A percentile compares a stretch with the other conserved stretches of the same genome.
Conservation (phyloP, 2,113 vertebrate genomes). For the Nansenia antarctica region DNA sequence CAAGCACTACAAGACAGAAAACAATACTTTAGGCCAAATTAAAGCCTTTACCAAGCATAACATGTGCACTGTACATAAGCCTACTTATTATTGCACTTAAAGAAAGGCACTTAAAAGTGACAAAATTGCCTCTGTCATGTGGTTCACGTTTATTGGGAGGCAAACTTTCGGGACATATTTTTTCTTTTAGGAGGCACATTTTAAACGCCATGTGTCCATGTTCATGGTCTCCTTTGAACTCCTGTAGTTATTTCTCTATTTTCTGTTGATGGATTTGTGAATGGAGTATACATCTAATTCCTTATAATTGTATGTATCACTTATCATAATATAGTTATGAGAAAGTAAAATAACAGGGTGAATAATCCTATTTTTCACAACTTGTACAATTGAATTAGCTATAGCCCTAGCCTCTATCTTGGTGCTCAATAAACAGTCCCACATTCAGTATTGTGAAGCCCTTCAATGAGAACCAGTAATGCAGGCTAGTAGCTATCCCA, state of each 20-base stretch:
- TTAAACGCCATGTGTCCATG: too few species aligned
- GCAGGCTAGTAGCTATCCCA: slow-evolving; percentile 21
- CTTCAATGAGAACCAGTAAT: slow-evolving; percentile 21
- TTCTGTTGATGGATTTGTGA: too few species aligned
- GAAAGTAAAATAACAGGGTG: too few species aligned
- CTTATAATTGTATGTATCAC: too few species aligned
- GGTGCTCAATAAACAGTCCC: too few species aligned
- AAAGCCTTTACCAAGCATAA: slow-evolving; percentile 31
- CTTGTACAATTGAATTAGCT: neutral
- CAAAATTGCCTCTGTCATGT: slow-evolving; percentile 15
- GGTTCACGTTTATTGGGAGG: neutral
- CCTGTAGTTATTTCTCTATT: too few species aligned
- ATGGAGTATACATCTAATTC: too few species aligned
- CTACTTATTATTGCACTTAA: too few species aligned
- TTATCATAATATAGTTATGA: too few species aligned
- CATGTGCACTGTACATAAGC: neutral
- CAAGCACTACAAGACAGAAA: slow-evolving; percentile 21
- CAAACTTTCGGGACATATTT: neutral
- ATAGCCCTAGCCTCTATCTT: too few species aligned
- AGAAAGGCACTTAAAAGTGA: slow-evolving; percentile 17
- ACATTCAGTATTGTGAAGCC: neutral
- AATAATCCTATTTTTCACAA: too few species aligned
- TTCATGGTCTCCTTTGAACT: too few species aligned
- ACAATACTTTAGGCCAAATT: slow-evolving; percentile 38
- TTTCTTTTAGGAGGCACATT: slow-evolving; percentile 3